These are phyloP conservation scores for Acrocephalus scirpaceus DNA, from an alignment of 2,797 vertebrate species.

Conservation along the genomic window DNA sequence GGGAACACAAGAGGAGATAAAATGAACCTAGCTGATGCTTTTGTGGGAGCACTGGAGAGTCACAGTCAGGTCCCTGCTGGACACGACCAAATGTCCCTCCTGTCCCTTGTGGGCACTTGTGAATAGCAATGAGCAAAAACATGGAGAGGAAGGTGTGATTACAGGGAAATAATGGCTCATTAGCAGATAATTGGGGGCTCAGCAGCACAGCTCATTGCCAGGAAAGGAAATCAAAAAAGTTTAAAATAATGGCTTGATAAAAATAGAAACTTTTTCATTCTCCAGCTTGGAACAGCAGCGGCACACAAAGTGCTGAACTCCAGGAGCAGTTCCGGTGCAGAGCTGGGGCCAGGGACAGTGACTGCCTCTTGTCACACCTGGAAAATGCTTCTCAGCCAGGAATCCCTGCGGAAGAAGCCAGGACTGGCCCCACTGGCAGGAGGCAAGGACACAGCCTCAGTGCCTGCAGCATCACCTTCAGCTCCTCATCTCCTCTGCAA, in stretches of 20 bases:
- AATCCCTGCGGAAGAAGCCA: accelerated
- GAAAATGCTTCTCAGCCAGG: not conserved
- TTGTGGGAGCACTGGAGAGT: not conserved
- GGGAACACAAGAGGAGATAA: not conserved
- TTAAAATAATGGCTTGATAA: not conserved
- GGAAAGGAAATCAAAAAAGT: not conserved
- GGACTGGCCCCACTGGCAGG: not conserved
- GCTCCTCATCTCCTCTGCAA: not conserved
- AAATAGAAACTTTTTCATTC: not conserved
- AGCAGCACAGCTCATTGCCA: not conserved
- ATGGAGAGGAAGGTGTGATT: not conserved
- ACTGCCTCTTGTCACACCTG: too few species aligned
- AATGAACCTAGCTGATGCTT: not conserved
- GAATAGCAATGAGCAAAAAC: not conserved
- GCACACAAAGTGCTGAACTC: not conserved
- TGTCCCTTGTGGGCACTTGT: not conserved
- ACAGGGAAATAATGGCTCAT: not conserved
- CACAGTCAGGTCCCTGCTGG: not conserved
- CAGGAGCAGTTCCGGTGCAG: accelerated
- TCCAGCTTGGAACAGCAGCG: accelerated
- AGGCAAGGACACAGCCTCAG: not conserved
- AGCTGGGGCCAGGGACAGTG: not conserved
- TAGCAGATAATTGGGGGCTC: not conserved
- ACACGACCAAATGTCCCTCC: not conserved
- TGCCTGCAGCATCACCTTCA: not conserved